Evolutionary conservation across 1,140 invertebrate genomes (phyloP).

Genomic region (Zaprionus taronus): DNA sequence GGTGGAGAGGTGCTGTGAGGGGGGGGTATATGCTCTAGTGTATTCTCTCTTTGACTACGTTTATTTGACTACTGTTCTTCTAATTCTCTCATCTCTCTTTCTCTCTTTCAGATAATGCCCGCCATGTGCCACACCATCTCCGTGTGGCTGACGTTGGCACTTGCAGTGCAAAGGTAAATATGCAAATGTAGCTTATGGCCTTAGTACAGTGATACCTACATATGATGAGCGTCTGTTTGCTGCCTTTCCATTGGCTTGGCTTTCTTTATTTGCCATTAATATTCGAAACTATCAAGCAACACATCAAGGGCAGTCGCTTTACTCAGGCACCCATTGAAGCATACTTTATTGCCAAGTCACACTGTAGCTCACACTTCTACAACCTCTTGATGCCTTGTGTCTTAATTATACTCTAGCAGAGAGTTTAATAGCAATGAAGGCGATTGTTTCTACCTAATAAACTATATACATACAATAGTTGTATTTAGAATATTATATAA

Average conservation of each 20-base stretch:
- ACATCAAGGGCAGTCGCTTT: not conserved
- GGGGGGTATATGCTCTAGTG: too few species aligned
- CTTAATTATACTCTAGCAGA: not conserved
- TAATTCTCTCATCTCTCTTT: constrained; percentile 14
- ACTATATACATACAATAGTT: too few species aligned
- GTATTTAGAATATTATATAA: too few species aligned
- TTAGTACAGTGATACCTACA: not conserved
- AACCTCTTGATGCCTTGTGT: not conserved
- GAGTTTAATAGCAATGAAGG: too few species aligned
- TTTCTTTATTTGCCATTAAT: not conserved
- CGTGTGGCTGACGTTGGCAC: constrained; percentile 94
- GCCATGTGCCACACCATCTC: constrained; percentile 96
- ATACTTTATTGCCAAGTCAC: not conserved
- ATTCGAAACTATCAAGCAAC: not conserved
- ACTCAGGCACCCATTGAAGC: not conserved
- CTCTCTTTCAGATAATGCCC: constrained; percentile 87
- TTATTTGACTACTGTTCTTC: not conserved
- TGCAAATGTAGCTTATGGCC: constrained; percentile 42
- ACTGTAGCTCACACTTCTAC: not conserved
- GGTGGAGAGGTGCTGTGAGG: not conserved
- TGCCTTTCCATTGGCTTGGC: not conserved
- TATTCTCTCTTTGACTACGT: not conserved
- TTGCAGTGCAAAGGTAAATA: constrained; percentile 91
- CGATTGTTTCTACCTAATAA: too few species aligned
- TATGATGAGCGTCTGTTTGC: not conserved